Percentiles rank a stretch among this genome's conserved stretches.
Conservation (phyloP, 2,113 vertebrate genomes). For the Eretmochelys imbricata region DNA sequence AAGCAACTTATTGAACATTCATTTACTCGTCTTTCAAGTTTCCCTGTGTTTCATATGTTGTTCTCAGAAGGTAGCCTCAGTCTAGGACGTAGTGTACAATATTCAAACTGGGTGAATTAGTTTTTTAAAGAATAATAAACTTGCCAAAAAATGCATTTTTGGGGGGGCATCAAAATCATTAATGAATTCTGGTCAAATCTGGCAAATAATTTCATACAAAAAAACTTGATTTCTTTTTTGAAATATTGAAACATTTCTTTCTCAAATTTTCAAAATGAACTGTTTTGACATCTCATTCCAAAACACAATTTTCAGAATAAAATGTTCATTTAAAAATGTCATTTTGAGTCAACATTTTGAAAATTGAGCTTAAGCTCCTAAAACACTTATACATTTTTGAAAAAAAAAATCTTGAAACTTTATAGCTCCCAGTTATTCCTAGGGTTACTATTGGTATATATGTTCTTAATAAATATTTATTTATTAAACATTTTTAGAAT, state of each 20-base stretch:
- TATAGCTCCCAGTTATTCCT: not conserved
- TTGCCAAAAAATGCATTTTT: too few relatives aligned
- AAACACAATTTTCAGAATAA: too few relatives aligned
- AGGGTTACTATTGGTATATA: not conserved
- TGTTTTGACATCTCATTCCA: too few relatives aligned
- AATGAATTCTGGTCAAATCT: too few relatives aligned
- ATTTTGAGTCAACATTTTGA: not conserved
- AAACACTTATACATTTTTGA: not conserved
- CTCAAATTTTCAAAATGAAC: too few relatives aligned
- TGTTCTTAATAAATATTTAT: not conserved
- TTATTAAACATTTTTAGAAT: not conserved
- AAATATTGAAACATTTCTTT: too few relatives aligned
- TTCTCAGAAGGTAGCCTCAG: not conserved
- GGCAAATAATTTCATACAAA: too few relatives aligned
- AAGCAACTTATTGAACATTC: not conserved
- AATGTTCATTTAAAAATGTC: not conserved
- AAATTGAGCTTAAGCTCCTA: not conserved
- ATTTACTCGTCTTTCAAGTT: not conserved
- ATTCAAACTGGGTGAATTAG: not conserved
- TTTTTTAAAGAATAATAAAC: too few relatives aligned
- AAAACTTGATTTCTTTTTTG: too few relatives aligned
- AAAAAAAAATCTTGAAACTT: not conserved
- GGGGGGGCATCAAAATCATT: too few relatives aligned
- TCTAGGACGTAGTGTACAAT: not conserved
- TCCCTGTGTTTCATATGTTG: not conserved